Evolutionary conservation across 2,888 invertebrate species (phyloP), one percentile per base, ranked within the genome.

Genomic region (Diabrotica balteata): DNA sequence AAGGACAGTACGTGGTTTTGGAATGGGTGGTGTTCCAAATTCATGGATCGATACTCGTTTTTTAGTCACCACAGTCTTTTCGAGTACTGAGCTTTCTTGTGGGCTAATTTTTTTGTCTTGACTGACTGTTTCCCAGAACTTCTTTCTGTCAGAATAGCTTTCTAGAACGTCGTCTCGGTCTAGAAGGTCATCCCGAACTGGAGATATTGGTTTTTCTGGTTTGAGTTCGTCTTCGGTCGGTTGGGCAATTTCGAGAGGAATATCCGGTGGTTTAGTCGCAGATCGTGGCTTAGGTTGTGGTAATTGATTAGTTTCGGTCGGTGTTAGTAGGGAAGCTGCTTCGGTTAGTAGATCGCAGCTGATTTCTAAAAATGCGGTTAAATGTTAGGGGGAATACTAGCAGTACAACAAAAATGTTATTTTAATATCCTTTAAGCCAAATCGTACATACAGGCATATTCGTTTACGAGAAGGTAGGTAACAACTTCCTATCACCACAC

Each of bases 271-370:
- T 75, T 79, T 76, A 11, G 58, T 63, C 59, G 73, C 72, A 61
- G 73, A 79, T 70, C 87, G 84, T 61, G 87, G 87, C 79, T 85
- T 86, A 74, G 87, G 86, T 82, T 84, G 85, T 71, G 87, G 86
- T 76, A 80, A 73, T 72, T 76, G 72, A 78, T 84, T 79, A 77
- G 81, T 81, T 78, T 81, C 81, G 68, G 80, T 73, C 71, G 80
- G 72, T 76, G 81, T 80, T 81, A 79, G 77, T 77, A 78, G 77
- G 68, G 76, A 68, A 75, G 78, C 74, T 75, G 80, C 80, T 65
- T 75, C 72, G n/a, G 79, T 82, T 83, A 83, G 80, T 81, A 75
- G 79, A 72, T 78, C 81, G 80, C 78, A 79, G 82, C 79, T 79
- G 80, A 78, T 76, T 83, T 84, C 84, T 84, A 84, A 79, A 84